These are phyloP conservation scores for Diacarnus erythraeanus DNA, from an alignment of 37 sponge, comb jelly and placozoan species.

Conservation along the genomic window DNA sequence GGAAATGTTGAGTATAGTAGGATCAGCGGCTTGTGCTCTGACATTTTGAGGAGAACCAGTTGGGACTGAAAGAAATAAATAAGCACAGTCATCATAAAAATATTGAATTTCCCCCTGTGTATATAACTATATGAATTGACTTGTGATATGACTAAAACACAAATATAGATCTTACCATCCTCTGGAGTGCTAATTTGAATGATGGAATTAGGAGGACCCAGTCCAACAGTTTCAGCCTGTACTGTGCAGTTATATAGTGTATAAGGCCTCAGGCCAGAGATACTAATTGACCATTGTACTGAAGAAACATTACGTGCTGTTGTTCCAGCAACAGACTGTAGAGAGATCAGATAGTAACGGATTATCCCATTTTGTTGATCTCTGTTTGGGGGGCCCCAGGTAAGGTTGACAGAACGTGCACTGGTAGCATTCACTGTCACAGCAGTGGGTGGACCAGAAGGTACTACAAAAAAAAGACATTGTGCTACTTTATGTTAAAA, in stretches of 20 bases:
- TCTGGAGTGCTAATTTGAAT: neutral
- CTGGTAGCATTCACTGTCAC: neutral
- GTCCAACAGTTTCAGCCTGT: neutral
- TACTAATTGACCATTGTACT: neutral
- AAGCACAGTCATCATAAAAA: no score
- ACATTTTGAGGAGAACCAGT: slow-evolving; percentile 24
- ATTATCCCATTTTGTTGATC: slow-evolving; percentile 39
- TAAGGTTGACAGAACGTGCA: neutral
- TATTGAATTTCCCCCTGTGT: no score
- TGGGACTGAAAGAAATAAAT: slow-evolving; percentile 43
- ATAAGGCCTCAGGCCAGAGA: slow-evolving; percentile 20
- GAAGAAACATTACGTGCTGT: neutral
- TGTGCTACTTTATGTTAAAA: neutral
- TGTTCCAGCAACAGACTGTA: neutral
- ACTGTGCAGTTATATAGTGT: slow-evolving; percentile 24
- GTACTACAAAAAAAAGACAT: neutral
- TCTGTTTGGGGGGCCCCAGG: slow-evolving; percentile 28
- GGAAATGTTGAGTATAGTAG: neutral
- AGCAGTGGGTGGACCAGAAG: slow-evolving; percentile 15
- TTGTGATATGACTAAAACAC: slow-evolving; percentile 7
- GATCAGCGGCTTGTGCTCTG: neutral
- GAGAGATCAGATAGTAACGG: slow-evolving; percentile 7
- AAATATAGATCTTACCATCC: slow-evolving; percentile 7
- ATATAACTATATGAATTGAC: no score
- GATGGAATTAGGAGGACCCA: neutral